Conservation (phyloP, 2,113 vertebrate species). For the Scomber japonicus region DNA sequence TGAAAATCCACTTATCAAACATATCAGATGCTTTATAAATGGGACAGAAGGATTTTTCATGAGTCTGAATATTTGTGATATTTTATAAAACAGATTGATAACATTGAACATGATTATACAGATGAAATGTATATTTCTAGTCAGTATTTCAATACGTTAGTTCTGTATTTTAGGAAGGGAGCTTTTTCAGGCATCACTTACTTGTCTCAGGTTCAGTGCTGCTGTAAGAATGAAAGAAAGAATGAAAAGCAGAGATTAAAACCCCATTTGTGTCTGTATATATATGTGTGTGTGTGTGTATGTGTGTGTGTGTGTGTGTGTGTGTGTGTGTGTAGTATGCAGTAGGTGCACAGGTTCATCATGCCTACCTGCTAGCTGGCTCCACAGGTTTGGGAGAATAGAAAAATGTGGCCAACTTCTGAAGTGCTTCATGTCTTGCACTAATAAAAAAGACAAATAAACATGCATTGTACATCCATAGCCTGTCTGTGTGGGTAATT, state of each 20-base stretch:
- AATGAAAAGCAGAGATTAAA: constrained; percentile 14
- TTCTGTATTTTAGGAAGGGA: not conserved
- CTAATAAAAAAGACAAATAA: constrained; percentile 69
- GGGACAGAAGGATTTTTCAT: not conserved
- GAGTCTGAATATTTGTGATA: not conserved
- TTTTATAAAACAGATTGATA: too few species aligned
- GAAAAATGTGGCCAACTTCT: constrained; percentile 85
- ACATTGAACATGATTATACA: too few species aligned
- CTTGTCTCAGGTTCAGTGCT: constrained; percentile 54
- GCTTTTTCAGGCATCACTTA: constrained; percentile 51
- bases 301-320: not conserved
- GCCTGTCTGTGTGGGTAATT: not conserved
- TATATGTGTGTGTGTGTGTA: not conserved
- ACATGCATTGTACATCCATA: not conserved
- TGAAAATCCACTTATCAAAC: not conserved
- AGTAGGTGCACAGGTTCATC: not conserved
- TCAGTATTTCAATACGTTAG: too few species aligned
- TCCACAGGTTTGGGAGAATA: constrained; percentile 57
- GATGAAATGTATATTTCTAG: too few species aligned
- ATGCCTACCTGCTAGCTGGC: constrained; percentile 52
- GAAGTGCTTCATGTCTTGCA: constrained; percentile 84
- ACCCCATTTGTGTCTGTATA: not conserved
- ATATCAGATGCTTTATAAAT: not conserved
- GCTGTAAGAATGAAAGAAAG: constrained; percentile 33
- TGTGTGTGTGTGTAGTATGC: not conserved